Evolutionary conservation across 2,113 vertebrate species (phyloP).

Genomic region (Lepisosteus oculatus): DNA sequence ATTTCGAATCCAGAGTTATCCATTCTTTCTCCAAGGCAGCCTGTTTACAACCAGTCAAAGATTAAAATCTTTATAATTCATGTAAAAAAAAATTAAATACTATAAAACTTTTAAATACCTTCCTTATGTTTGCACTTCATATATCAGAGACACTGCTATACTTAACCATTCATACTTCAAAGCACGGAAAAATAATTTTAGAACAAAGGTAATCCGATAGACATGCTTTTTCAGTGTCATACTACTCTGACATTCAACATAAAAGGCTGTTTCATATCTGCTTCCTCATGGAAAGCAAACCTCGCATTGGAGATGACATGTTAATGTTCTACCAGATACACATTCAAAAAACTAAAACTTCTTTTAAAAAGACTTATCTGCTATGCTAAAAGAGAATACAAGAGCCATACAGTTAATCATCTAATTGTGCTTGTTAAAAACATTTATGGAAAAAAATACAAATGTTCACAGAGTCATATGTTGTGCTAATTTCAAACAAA

Average conservation of each 20-base stretch:
- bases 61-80: constrained; percentile 22
- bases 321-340: no score
- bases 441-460: no score
- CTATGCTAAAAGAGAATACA: no score
- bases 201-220: background rate
- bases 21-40: constrained; percentile 71
- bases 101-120: background rate
- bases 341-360: no score
- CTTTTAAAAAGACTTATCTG: no score
- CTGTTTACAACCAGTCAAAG: constrained; percentile 53
- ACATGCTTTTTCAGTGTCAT: background rate
- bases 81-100: background rate
- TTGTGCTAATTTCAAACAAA: no score
- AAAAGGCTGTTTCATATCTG: background rate
- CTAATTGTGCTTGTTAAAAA: no score
- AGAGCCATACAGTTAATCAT: no score
- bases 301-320: no score
- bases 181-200: background rate
- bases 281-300: no score
- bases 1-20: constrained; percentile 56
- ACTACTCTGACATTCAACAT: background rate
- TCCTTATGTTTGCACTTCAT: constrained; percentile 22
- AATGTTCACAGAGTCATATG: no score
- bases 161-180: constrained; percentile 5
- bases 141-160: constrained; percentile 34